Evolutionary conservation across 2,888 invertebrate species (phyloP).

Genomic region (Formica aserva): DNA sequence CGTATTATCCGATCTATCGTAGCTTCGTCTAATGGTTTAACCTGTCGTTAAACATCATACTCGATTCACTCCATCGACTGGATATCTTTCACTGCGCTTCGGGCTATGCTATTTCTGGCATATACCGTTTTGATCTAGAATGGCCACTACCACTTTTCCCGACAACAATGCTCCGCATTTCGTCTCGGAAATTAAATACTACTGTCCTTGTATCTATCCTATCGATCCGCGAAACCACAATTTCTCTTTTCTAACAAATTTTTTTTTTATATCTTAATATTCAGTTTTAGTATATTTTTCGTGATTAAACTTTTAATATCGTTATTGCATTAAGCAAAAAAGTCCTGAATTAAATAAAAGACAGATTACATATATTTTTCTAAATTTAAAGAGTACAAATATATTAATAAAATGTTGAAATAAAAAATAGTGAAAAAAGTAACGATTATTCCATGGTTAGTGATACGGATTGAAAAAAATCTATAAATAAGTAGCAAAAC

Average conservation of each 20-base stretch:
- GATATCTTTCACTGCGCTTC: constrained; percentile 4
- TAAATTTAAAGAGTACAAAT: neutral
- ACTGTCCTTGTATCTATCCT: neutral
- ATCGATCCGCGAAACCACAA: neutral
- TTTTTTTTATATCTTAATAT: constrained; percentile 7
- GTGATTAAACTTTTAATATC: neutral
- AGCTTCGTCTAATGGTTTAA: constrained; percentile 69
- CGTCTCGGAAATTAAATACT: constrained; percentile 19
- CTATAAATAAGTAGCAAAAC: neutral
- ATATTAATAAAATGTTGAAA: neutral
- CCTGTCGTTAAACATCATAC: constrained; percentile 59
- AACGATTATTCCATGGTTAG: neutral
- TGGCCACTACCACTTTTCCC: neutral
- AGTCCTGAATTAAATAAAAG: neutral
- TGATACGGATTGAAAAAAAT: too few relatives aligned
- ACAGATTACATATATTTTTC: neutral
- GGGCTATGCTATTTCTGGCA: constrained; percentile 4
- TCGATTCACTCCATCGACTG: constrained; percentile 25
- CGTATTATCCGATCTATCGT: constrained; percentile 72
- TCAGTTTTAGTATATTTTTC: neutral
- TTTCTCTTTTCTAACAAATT: neutral
- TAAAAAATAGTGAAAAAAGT: neutral
- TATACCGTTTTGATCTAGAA: neutral
- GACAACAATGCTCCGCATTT: neutral
- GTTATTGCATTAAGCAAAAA: neutral